These are phyloP conservation scores for Phrynosoma platyrhinos DNA, from an alignment of 2,113 vertebrate species.

Conservation along the genomic window DNA sequence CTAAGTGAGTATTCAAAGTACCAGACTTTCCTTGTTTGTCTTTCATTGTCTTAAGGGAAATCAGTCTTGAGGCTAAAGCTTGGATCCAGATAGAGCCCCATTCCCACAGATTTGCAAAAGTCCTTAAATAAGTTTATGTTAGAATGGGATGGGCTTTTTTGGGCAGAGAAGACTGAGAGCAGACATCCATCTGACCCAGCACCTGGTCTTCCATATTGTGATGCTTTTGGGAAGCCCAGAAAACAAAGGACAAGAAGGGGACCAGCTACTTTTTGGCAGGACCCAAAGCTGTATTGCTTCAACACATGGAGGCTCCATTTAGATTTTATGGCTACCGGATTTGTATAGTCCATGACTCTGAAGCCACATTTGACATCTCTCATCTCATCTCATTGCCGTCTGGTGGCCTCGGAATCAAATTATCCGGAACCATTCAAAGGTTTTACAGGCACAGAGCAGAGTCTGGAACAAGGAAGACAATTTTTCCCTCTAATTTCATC, in stretches of 20 bases:
- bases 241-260: background rate
- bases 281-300: background rate
- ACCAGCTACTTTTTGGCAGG: background rate
- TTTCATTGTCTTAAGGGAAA: background rate
- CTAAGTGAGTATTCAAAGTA: too few species aligned
- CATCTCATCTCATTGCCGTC: too few species aligned
- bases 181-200: background rate
- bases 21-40: too few species aligned
- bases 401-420: background rate
- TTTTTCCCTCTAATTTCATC: too few species aligned
- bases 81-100: too few species aligned
- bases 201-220: too few species aligned
- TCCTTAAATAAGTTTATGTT: background rate
- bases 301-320: background rate
- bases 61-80: background rate
- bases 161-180: too few species aligned
- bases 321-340: background rate
- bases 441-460: background rate
- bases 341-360: background rate
- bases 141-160: too few species aligned
- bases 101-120: background rate
- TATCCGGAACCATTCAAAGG: background rate
- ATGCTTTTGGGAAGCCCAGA: background rate
- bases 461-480: background rate
- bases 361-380: background rate